Evolutionary conservation across 2,113 vertebrate species (phyloP), one percentile per base, ranked within the genome.

Genomic region (Crypturellus undulatus): DNA sequence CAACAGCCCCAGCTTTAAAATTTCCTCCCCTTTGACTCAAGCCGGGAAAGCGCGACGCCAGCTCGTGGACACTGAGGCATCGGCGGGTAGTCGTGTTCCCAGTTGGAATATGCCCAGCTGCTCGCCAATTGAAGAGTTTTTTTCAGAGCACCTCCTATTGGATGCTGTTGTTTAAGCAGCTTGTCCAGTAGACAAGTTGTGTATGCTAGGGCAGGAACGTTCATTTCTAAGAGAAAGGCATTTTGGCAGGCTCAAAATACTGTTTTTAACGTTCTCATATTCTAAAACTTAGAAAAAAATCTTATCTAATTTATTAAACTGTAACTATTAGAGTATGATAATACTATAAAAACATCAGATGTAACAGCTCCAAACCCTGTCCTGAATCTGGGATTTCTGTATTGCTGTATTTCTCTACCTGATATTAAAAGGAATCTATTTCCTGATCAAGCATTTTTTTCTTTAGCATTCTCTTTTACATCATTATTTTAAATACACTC

Each of bases 61-160:
- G 28, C 16, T 32, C 9, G 10, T 32, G 51, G 36, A 15, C 51
- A 3, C 3, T 22, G 10, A 14, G 17, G 16, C 30, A 16, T 22
- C 11, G 21, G 38, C 18, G 20, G 14, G 30, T 24, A 24, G 47
- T 0, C 52, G 8, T 20, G 25, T 51, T 52, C 47, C 47, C 9
- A 47, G 20, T 17, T 59, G 26, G 14, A 51, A 26, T 75, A 2
- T 18, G 30, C 32, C 24, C 18, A 17, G 54, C 26, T 32, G 11
- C 13, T 32, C 40, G 38, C 45, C 26, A 58, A 45, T 43, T 51
- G 10, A 32, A 58, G 40, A 59, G 42, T 7, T 59, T 36, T 36
- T 36, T 71, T 59, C 1, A 2, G 43, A 78, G 25, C 18, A 43
- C 11, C 36, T 51, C 32, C 1, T 1, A 3, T 2, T 28, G 40